Conservation (phyloP, 2,797 vertebrate species). For the Anas acuta region DNA sequence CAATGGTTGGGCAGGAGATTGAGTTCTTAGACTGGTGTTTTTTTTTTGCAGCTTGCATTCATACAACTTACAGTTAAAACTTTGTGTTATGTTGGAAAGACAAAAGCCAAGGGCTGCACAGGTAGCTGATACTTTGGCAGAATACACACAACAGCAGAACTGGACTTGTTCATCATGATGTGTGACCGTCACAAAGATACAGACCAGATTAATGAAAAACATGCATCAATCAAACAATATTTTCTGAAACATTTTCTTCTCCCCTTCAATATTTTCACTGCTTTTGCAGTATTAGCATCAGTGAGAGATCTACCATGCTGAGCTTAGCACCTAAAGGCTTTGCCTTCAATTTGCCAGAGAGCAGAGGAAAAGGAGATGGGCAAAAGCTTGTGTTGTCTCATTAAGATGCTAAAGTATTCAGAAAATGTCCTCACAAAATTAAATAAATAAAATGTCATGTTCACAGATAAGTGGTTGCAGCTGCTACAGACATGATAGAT, state of each 20-base stretch:
- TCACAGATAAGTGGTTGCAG: background rate
- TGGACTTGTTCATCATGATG: background rate
- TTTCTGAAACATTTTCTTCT: background rate
- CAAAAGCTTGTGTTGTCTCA: background rate
- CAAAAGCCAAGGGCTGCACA: background rate
- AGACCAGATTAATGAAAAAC: fast-evolving
- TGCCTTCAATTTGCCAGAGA: background rate
- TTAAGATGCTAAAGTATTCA: background rate
- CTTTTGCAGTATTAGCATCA: background rate
- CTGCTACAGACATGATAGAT: background rate
- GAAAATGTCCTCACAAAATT: background rate
- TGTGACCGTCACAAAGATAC: background rate
- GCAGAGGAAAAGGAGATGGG: background rate
- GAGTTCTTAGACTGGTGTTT: background rate
- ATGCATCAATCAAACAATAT: background rate
- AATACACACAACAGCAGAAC: background rate
- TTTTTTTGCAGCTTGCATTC: background rate
- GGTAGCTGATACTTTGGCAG: background rate
- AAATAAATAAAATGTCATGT: background rate
- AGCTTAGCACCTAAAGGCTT: background rate
- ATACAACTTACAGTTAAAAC: background rate
- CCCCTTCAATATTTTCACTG: background rate
- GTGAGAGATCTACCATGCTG: background rate
- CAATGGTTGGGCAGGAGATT: background rate
- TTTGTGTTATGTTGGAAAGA: background rate